Percentiles rank a stretch among this genome's conserved stretches.
Evolutionary conservation across 2,888 invertebrate genomes (phyloP).

Genomic region (Drosophila borealis): DNA sequence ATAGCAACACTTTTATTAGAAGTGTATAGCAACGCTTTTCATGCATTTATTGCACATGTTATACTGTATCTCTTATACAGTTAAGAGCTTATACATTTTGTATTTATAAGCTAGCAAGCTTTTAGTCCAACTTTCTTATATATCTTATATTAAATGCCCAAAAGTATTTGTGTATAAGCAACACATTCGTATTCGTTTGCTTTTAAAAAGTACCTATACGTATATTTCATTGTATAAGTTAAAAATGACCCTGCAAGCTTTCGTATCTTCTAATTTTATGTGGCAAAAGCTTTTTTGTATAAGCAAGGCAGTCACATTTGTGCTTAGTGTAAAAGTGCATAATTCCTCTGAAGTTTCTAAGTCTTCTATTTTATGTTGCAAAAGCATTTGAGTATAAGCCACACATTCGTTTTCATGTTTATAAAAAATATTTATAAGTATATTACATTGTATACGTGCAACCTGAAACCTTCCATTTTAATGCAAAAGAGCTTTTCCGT

Average conservation of each 20-base stretch:
- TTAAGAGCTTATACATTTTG: too few species aligned
- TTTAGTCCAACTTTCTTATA: too few species aligned
- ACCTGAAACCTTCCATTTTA: too few species aligned
- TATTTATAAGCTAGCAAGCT: too few species aligned
- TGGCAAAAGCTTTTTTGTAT: not conserved
- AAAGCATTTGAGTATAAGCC: too few species aligned
- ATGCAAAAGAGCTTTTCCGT: too few species aligned
- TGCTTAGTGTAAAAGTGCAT: conserved; percentile 3
- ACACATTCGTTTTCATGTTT: too few species aligned
- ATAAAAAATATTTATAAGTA: not conserved
- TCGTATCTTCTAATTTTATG: not conserved
- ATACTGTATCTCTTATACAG: too few species aligned
- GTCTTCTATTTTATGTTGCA: not conserved
- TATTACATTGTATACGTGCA: not conserved
- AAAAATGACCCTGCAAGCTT: not conserved
- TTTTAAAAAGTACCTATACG: not conserved
- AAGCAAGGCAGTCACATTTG: not conserved
- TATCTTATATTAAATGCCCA: too few species aligned
- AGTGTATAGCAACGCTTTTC: conserved; percentile 7
- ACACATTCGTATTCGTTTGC: too few species aligned
- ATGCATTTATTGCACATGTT: not conserved
- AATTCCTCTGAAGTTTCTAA: not conserved
- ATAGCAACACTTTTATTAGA: not conserved
- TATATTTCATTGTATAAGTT: not conserved
- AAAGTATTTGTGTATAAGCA: too few species aligned